Evolutionary conservation across 2,113 vertebrate species (phyloP), one percentile per base, ranked within the genome.

Genomic region (Aptenodytes patagonicus): DNA sequence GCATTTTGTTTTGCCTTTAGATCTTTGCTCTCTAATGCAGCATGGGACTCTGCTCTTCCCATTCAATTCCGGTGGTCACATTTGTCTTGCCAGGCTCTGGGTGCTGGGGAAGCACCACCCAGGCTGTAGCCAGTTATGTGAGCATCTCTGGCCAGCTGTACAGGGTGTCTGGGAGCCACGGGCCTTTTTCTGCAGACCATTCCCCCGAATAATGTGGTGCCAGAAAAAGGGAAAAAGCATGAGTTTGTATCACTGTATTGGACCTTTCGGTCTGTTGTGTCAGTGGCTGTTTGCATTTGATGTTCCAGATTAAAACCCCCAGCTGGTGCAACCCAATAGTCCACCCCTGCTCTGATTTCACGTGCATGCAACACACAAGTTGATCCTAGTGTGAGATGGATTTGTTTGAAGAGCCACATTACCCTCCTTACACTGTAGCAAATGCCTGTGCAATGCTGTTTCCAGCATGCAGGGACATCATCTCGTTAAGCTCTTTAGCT

Each of bases 41-140:
- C 11, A 15, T 1, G 2, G 34, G 24, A 28, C 40, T 55, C 64
- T 73, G 55, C n/a, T 60, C 26, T 75, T 70, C 22, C 28, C 44
- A 19, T n/a, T 60, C 58, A 42, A 2, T 55, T 62, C 71, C 7
- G 5, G 44, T 28, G 57, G 38, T 21, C 32, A 7, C 52, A 2
- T 32, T 24, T 54, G 19, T 24, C 38, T 60, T 54, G 38, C 60
- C 28, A 32, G 22, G 38, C 31, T 47, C 13, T 31, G 57, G 24
- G 26, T 75, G 36, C 32, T 47, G 47, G n/a, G 29, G 20, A n/a
- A 69, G 28, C 72, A n/a, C n/a, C 52, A 42, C 18, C 46, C 15
- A 7, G 22, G 18, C 58, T 77, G 42, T 6, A 51, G 29, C n/a
- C 1, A 3, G 32, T 22, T 58, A 1, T 4, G 0, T 65, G 62